These are phyloP conservation scores for Macaria notata DNA, from an alignment of 2,888 invertebrate species.

Conservation along the genomic window DNA sequence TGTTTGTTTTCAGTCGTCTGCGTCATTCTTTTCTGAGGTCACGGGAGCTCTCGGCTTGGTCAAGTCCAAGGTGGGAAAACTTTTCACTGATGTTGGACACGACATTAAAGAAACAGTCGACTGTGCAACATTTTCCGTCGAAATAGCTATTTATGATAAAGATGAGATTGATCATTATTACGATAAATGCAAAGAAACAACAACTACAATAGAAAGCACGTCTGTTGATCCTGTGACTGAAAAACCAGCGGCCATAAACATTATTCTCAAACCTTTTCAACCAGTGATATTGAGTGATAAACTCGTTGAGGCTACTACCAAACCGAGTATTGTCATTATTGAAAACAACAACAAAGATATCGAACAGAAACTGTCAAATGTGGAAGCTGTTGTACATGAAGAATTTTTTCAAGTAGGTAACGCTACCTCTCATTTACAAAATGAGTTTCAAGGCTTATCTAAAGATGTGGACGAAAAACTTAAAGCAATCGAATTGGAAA, in stretches of 20 bases:
- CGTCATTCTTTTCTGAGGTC: conserved; percentile 56
- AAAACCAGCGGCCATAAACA: conserved; percentile 3
- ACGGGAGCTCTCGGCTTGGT: conserved; percentile 53
- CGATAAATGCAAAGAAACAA: conserved; percentile 32
- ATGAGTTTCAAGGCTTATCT: conserved; percentile 54
- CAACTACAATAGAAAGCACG: background rate
- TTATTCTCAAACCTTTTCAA: conserved; percentile 6
- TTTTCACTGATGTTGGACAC: conserved; percentile 58
- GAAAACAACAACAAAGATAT: conserved; percentile 5
- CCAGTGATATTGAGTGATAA: background rate
- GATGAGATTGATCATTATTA: conserved; percentile 36
- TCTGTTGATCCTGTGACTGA: no score
- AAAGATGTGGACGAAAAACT: conserved; percentile 44
- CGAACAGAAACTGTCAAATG: conserved; percentile 29
- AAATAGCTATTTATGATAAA: conserved; percentile 40
- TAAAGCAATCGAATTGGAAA: conserved; percentile 32
- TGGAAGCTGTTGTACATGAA: conserved; percentile 43
- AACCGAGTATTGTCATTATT: background rate
- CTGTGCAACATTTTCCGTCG: conserved; percentile 64
- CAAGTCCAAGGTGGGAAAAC: conserved; percentile 56
- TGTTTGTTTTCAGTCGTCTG: conserved; percentile 55
- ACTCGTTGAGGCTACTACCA: background rate
- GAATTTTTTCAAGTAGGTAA: conserved; percentile 50
- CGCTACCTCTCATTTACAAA: conserved; percentile 49
- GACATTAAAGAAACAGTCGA: conserved; percentile 65